These are phyloP conservation scores for Brachyhypopomus gauderio DNA, from an alignment of 2,113 vertebrate genomes.

Conservation along the genomic window DNA sequence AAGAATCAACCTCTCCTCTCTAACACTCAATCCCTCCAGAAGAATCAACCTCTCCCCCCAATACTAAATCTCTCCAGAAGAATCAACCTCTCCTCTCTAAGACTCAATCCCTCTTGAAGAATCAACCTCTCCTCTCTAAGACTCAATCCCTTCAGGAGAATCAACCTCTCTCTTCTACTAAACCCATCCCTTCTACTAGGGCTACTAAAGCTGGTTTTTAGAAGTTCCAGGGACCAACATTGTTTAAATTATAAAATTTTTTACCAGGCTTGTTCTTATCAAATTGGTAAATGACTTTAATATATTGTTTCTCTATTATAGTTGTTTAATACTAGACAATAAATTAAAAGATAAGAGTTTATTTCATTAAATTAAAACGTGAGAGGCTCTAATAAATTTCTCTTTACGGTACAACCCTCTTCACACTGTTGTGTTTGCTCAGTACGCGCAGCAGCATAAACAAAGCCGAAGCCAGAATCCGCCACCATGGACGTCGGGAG, in stretches of 20 bases:
- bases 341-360: not conserved
- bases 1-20: too few relatives aligned
- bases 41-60: too few relatives aligned
- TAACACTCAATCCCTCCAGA: too few relatives aligned
- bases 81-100: too few relatives aligned
- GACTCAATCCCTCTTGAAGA: too few relatives aligned
- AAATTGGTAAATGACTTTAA: not conserved
- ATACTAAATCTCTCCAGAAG: too few relatives aligned
- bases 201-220: not conserved
- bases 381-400: not conserved
- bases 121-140: too few relatives aligned
- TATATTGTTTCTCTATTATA: not conserved
- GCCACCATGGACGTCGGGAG: slow-evolving; percentile 12
- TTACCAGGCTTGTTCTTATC: not conserved
- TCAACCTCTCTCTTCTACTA: too few relatives aligned
- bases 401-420: slow-evolving; percentile 1
- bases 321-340: not conserved
- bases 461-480: slow-evolving; percentile 10
- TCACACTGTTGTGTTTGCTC: slow-evolving; percentile 7
- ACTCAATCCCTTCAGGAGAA: too few relatives aligned
- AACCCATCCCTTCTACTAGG: too few relatives aligned
- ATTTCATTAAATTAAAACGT: not conserved
- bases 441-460: slow-evolving; percentile 4
- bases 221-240: not conserved
- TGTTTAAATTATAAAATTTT: not conserved